Evolutionary conservation across 2,888 invertebrate species (phyloP).

Genomic region (Spisula solida): DNA sequence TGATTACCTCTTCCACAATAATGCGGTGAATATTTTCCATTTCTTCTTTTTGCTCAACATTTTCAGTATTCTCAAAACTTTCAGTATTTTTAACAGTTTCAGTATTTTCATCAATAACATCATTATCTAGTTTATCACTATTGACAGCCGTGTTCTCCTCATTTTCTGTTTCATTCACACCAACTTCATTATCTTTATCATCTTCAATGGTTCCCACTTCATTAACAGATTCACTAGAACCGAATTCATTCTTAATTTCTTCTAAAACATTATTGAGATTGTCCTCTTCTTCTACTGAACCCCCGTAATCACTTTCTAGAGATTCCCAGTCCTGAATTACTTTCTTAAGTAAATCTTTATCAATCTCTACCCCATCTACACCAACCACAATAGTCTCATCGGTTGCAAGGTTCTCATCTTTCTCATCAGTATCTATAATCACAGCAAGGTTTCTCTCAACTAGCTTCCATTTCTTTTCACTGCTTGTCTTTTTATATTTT

Average conservation of each 20-base stretch:
- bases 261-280: conserved; percentile 67
- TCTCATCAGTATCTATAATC: conserved; percentile 4
- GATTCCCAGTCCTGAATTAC: conserved; percentile 65
- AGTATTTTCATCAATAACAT: background rate
- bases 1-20: conserved; percentile 6
- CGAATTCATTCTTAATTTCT: conserved; percentile 45
- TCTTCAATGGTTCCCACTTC: background rate
- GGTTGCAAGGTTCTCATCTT: background rate
- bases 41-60: background rate
- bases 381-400: conserved; percentile 54
- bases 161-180: background rate
- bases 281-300: conserved; percentile 60
- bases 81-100: background rate
- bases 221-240: background rate
- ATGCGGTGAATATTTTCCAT: background rate
- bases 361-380: conserved; percentile 58
- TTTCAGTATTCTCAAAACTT: background rate
- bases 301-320: conserved; percentile 60
- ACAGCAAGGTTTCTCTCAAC: background rate
- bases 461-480: background rate
- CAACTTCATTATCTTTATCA: background rate
- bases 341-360: conserved; percentile 55
- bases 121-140: background rate
- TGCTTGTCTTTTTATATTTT: conserved; percentile 7
- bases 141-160: background rate